Base-by-base conservation (phyloP, 2,797 vertebrate genomes). In the Pangasius larnaudii region DNA sequence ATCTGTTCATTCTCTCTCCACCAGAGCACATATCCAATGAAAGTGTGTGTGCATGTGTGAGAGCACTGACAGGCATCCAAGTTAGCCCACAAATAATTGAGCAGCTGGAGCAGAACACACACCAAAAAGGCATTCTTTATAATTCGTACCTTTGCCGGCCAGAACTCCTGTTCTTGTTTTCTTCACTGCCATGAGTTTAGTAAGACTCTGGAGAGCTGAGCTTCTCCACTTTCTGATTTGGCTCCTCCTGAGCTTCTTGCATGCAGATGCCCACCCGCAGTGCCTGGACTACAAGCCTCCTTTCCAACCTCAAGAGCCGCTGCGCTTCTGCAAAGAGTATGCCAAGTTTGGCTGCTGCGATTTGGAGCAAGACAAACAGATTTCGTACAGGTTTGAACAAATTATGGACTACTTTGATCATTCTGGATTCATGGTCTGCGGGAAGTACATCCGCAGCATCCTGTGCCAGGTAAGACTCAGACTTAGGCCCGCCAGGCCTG, bases 241-340 rank as follows among this genome's bases (percentile, higher is more conserved):
- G 82, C 80, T 94, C 87, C 89, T 94, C 90, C 92, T 90, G 58
- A 59, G 53, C 71, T 83, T 91, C 90, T 91, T 91, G 92, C 49
- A 85, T 88, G 94, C 94, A 86, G 87, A 89, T 92, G 94, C 93
- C 92, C 97, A 97, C 91, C 97, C 97, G 1, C 97, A 97, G 90
- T 97, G 97, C 92, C 93, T 97, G 93, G 97, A 97, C 94, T 97
- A 94, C 93, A 97, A 97, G 88, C 96, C 96, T 74, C 96, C 96
- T 0, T 96, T 96, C 91, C 94, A 94, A 90, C 96, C 96, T 27
- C 93, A 84, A 11, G 91, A 95, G 90, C 92, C 95, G 53, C 85
- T 96, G 90, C 88, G 79, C 77, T 96, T 96, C 92, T 97, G 96
- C 80, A 96, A 96, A 84, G 94, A 96, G 69, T 97, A 97, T 56